These are phyloP conservation scores for Diuraphis noxia DNA, from an alignment of 1,140 invertebrate species.

Conservation along the genomic window DNA sequence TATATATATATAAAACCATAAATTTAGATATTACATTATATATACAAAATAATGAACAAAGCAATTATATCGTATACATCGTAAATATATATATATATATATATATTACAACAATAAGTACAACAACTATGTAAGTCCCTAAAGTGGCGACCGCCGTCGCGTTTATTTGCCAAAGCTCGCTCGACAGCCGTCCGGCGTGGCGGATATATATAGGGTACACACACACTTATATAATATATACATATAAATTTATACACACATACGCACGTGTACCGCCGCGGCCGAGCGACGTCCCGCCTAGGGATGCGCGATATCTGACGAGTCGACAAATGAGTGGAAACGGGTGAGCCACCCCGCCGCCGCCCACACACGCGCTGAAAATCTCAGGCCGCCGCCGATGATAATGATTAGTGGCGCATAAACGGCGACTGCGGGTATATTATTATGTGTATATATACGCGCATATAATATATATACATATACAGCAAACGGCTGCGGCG, in stretches of 20 bases:
- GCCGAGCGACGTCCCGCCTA: not conserved
- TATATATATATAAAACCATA: too few relatives aligned
- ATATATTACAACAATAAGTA: not conserved
- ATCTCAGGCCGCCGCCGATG: constrained; percentile 15
- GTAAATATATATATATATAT: not conserved
- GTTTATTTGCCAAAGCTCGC: constrained; percentile 13
- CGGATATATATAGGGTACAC: not conserved
- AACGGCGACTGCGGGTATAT: constrained; percentile 31
- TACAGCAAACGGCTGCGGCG: not conserved
- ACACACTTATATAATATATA: not conserved
- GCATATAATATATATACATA: not conserved
- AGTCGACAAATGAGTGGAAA: not conserved
- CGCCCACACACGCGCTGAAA: not conserved
- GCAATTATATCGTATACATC: too few relatives aligned
- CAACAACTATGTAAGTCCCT: not conserved
- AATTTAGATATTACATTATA: not conserved
- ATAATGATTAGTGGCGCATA: constrained; percentile 38
- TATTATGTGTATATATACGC: not conserved
- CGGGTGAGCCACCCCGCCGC: not conserved
- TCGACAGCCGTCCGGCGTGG: not conserved
- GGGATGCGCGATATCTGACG: not conserved
- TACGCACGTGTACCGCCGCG: not conserved
- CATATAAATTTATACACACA: not conserved
- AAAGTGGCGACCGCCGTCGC: not conserved
- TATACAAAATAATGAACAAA: constrained; percentile 1